A percentile compares a stretch with the other conserved stretches of the same genome.
phyloP scores from a whole-genome alignment of 2,797 vertebrate species.

The Allochrocebus solatus region DNA sequence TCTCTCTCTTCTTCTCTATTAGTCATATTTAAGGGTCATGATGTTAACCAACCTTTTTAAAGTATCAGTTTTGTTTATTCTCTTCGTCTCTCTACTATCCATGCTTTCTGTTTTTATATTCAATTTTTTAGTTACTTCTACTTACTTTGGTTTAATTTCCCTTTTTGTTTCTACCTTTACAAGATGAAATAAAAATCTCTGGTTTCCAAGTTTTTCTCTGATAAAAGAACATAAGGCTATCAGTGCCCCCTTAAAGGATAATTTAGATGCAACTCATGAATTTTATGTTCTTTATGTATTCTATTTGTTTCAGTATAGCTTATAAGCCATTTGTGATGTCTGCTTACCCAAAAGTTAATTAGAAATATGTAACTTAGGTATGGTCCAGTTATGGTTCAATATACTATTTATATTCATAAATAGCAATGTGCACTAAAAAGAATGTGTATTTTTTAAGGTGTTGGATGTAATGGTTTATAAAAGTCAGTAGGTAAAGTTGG shows the following conservation, averaged over 20 bases:
- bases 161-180: not conserved
- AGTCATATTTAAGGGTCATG: not conserved
- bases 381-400: not conserved
- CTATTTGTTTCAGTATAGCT: not conserved
- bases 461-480: not conserved
- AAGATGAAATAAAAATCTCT: not conserved
- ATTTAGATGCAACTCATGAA: not conserved
- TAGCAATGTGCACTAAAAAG: not conserved
- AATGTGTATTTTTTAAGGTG: not conserved
- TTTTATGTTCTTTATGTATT: not conserved
- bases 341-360: not conserved
- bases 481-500: not conserved
- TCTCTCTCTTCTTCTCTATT: not conserved
- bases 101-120: not conserved
- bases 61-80: not conserved
- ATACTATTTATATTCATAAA: not conserved
- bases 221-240: not conserved
- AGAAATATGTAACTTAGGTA: not conserved
- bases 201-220: not conserved
- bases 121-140: not conserved
- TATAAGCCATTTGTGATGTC: not conserved
- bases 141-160: not conserved
- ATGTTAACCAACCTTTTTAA: not conserved
- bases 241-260: not conserved
- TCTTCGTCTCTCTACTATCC: not conserved